Evolutionary conservation across 2,888 invertebrate genomes (phyloP).

Genomic region (Tineola bisselliella): DNA sequence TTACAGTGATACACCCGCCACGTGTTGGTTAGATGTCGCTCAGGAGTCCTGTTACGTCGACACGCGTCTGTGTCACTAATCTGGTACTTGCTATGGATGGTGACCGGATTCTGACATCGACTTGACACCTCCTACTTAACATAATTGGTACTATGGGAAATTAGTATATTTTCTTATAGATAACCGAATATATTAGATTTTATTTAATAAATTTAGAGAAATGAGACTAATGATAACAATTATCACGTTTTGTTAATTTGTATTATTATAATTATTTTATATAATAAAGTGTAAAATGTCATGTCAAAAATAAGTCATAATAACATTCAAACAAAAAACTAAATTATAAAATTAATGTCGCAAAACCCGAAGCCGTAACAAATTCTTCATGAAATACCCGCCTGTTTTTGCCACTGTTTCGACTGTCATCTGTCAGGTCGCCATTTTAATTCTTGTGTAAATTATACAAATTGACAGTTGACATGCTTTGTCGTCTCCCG

Average conservation of each 20-base stretch:
- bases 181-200: no score
- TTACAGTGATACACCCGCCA: neutral
- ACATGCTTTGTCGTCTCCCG: slow-evolving; percentile 60
- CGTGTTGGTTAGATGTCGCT: slow-evolving; percentile 33
- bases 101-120: slow-evolving; percentile 6
- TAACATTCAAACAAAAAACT: neutral
- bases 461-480: slow-evolving; percentile 62
- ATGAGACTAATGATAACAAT: no score
- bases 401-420: slow-evolving; percentile 21
- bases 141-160: neutral
- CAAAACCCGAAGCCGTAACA: neutral
- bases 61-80: slow-evolving; percentile 27
- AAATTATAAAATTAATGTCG: neutral
- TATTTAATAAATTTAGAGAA: no score
- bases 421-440: slow-evolving; percentile 54
- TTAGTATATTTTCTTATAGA: no score
- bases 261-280: no score
- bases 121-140: slow-evolving; percentile 1
- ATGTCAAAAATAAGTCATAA: neutral
- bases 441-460: slow-evolving; percentile 56
- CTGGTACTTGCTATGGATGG: neutral
- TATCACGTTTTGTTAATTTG: no score
- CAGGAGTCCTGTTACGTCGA: slow-evolving; percentile 54
- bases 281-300: no score
- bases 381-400: neutral